Evolutionary conservation across 23 tunicate genomes (phyloP), one percentile per base, ranked within the genome.

Genomic region (Diplosoma virens): DNA sequence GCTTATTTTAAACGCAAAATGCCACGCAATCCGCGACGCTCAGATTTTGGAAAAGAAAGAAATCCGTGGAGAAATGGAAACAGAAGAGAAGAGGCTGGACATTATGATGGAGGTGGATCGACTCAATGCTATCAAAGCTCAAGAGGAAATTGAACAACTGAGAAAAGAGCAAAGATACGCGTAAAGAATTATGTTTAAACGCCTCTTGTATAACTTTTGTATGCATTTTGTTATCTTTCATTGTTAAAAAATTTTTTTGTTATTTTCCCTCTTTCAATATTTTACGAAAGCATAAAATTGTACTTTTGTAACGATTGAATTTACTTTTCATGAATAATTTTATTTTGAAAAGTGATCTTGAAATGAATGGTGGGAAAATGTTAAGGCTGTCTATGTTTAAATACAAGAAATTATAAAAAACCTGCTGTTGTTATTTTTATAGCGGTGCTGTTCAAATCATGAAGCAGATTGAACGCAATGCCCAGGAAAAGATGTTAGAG

Each of bases 1-100:
- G 97, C 70, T 90, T 20, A 90, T 90, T 9, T 27, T 90, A 69
- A 92, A 92, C 63, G 97, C 97, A 22, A 92, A 95, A 71, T 89
- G 96, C 52, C 99, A 95, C 34, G 99, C 96, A 25, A 95, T 95
- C 37, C 93, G 99, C 18, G 99, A 95, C 59, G 99, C 99, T 1
- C 99, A 95, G 46, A 82, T 95, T 18, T 36, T 95, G 71, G 99
- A 95, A 64, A 89, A 89, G 81, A 73, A 76, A 30, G 50, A 66
- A 33, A 87, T 95, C 0, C 75, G 70, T 53, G 27, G 71, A 22
- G 99, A 95, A 45, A 69, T 80, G 80, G 84, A 75, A 25, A 77
- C 75, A 20, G 99, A 95, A 50, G 99, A 95, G 33, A 84, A 70
- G 81, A 54, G 99, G 16, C 73, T 89, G 47, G 99, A 95, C 78